Conservation (phyloP, 2,113 vertebrate species). For the Plecotus auritus region DNA sequence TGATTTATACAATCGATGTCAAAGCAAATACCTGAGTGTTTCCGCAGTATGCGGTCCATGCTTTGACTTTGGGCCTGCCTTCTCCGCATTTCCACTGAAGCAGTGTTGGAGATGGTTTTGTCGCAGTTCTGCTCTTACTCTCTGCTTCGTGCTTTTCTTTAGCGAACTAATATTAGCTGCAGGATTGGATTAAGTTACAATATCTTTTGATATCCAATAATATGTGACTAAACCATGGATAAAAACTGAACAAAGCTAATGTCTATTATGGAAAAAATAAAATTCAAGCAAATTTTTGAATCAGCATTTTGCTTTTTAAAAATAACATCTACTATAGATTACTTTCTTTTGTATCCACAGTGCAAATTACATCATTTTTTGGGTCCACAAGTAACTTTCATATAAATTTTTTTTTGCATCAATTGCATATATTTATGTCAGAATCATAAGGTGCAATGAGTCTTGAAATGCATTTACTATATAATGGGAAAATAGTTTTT, state of each 20-base stretch:
- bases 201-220: background rate
- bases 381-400: background rate
- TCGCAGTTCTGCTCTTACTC: background rate
- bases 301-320: background rate
- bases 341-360: background rate
- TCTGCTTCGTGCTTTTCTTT: background rate
- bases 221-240: background rate
- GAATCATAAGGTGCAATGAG: background rate
- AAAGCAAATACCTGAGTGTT: background rate
- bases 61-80: background rate
- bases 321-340: background rate
- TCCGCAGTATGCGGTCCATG: accelerated
- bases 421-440: background rate
- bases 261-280: background rate
- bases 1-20: background rate
- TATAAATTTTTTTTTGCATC: background rate
- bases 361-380: background rate
- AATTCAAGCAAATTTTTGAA: background rate
- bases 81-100: background rate
- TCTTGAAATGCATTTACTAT: background rate
- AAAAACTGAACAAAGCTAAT: background rate
- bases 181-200: background rate
- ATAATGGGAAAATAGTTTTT: background rate
- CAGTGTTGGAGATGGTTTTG: background rate
- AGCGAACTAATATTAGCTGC: background rate